These are phyloP conservation scores for Pheosia tremula DNA, from an alignment of 2,888 invertebrate species.

Conservation along the genomic window DNA sequence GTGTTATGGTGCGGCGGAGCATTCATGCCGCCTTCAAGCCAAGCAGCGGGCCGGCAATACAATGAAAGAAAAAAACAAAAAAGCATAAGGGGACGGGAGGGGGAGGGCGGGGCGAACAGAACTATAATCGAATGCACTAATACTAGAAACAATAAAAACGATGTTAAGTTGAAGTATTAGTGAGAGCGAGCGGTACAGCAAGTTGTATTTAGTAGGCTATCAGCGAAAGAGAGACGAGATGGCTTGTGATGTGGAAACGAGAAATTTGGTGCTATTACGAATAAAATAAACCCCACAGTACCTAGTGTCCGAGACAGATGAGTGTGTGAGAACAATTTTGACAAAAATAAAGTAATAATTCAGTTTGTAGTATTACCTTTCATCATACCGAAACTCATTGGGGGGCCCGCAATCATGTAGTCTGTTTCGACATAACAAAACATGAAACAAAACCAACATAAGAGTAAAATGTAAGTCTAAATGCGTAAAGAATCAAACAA, in stretches of 20 bases:
- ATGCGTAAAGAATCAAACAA: constrained; percentile 60
- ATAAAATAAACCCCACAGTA: constrained; percentile 71
- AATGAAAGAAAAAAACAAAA: constrained; percentile 83
- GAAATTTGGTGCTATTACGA: constrained; percentile 66
- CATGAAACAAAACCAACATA: constrained; percentile 89
- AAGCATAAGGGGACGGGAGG: constrained; percentile 78
- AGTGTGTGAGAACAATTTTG: constrained; percentile 72
- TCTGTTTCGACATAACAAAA: constrained; percentile 87
- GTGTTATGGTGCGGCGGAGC: constrained; percentile 83
- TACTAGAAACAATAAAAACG: constrained; percentile 14
- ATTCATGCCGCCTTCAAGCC: constrained; percentile 85
- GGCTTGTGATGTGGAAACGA: constrained; percentile 71
- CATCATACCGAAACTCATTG: constrained; percentile 94
- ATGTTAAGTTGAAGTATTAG: constrained; percentile 61
- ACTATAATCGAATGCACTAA: constrained; percentile 57
- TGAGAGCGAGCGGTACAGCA: constrained; percentile 61
- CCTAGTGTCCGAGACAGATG: constrained; percentile 73
- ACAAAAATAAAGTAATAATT: constrained; percentile 61
- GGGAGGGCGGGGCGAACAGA: constrained; percentile 65
- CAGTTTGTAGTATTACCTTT: constrained; percentile 88
- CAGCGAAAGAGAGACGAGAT: constrained; percentile 52
- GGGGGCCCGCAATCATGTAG: constrained; percentile 91
- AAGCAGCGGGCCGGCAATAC: constrained; percentile 82
- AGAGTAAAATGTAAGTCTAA: constrained; percentile 87
- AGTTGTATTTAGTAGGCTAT: constrained; percentile 68